Evolutionary conservation across 2,113 vertebrate species (phyloP), one percentile per base, ranked within the genome.

Genomic region (Pseudorhombus dupliciocellatus): DNA sequence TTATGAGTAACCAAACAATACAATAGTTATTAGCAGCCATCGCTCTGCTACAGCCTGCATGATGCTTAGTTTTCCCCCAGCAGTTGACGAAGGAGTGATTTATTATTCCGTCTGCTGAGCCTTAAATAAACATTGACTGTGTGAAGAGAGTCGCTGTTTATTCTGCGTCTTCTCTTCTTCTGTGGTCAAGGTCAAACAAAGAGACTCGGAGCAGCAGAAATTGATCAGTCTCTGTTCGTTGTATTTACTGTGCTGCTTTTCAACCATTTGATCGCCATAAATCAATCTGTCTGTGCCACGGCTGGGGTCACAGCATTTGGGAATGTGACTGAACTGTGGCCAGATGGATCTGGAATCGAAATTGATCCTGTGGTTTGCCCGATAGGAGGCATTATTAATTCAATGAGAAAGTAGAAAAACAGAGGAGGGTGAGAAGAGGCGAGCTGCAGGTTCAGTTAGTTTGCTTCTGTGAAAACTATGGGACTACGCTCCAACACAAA

Each of bases 321-420:
- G 25, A 66, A 53, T 62, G 57, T 5, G 24, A 70, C 80, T 79
- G 78, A 75, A 74, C 76, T 73, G 73, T 65, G 67, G 62, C 73
- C 62, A 81, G 83, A 84, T 81, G 58, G 79, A 85, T 80, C 58
- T 76, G 73, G 76, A 78, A 86, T 87, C 80, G 77, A 72, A 81
- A 90, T 89, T 53, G 89, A 90, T 88, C 71, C 62, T 74, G 73
- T 63, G 20, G 58, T 82, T 82, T 75, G 59, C 55, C 48, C 57
- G 31, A 26, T 69, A 77, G 85, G 64, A 51, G 66, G 63, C 48
- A 37, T 82, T 77, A 83, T 83, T 88, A 60, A 79, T 85, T 84
- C 82, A 59, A 65, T 69, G 65, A 74, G 58, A 79, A 67, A 62
- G 58, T 6, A 24, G 53, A 80, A 80, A 77, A 78, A 65, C 46